A percentile compares a stretch with the other conserved stretches of the same genome.
phyloP scores from a whole-genome alignment of 2,113 vertebrate genomes.

The Danionella cerebrum region DNA sequence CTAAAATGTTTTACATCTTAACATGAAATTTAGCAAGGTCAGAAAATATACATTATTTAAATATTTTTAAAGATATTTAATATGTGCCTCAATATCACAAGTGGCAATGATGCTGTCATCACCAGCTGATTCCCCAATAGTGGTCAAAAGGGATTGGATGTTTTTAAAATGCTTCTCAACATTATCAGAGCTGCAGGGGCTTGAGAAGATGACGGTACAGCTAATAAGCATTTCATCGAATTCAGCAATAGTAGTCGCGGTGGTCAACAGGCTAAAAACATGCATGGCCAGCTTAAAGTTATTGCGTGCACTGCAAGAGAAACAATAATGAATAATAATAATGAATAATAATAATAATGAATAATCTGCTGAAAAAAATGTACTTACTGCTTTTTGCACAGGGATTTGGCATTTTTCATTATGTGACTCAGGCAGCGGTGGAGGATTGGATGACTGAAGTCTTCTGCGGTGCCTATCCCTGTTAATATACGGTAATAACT shows the following conservation, averaged over 20 bases:
- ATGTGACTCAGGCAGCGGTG: constrained; percentile 14
- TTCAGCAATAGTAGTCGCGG: background rate
- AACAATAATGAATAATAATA: background rate
- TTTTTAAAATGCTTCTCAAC: constrained; percentile 5
- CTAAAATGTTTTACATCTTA: constrained; percentile 4
- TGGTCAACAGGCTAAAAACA: constrained; percentile 7
- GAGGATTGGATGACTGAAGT: background rate
- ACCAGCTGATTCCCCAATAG: background rate
- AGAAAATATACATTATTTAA: background rate
- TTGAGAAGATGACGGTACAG: constrained; percentile 3
- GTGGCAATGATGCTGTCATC: background rate
- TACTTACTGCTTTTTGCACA: constrained; percentile 10
- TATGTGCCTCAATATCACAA: constrained; percentile 10
- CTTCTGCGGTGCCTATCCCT: constrained; percentile 4
- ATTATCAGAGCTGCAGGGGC: background rate
- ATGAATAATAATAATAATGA: background rate
- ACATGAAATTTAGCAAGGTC: too few species aligned
- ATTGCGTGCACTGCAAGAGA: background rate
- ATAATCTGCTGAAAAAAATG: background rate
- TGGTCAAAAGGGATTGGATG: background rate
- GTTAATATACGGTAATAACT: background rate
- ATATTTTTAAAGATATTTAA: background rate
- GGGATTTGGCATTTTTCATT: constrained; percentile 16
- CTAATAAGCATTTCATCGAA: constrained; percentile 12
- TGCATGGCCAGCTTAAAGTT: constrained; percentile 24